These are phyloP conservation scores for Oostethus manadensis DNA, from an alignment of 2,113 vertebrate genomes.

Conservation along the genomic window DNA sequence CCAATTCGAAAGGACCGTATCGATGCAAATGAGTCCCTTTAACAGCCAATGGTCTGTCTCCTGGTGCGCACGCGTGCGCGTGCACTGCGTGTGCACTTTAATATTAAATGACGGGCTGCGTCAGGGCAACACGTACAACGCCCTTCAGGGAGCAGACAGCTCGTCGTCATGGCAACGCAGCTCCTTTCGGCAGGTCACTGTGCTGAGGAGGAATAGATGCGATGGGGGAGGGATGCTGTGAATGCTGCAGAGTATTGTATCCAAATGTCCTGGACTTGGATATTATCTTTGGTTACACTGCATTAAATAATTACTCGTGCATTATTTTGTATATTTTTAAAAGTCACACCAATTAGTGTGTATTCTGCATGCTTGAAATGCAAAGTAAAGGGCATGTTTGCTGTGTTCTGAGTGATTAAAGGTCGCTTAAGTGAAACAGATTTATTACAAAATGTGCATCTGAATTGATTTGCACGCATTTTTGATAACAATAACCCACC, in stretches of 20 bases:
- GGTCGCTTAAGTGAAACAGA: constrained; percentile 2
- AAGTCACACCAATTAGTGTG: too few species aligned
- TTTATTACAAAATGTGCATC: neutral
- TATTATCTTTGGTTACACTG: too few species aligned
- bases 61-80: neutral
- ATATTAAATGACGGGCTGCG: constrained; percentile 34
- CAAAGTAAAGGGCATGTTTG: neutral
- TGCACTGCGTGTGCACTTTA: neutral
- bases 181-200: constrained; percentile 23
- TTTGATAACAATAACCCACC: neutral
- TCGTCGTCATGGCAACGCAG: constrained; percentile 64
- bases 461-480: neutral
- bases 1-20: neutral
- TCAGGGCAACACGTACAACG: constrained; percentile 15
- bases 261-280: neutral
- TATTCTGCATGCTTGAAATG: too few species aligned
- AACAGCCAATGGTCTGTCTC: neutral
- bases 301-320: too few species aligned
- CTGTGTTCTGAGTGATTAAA: neutral
- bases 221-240: constrained; percentile 29
- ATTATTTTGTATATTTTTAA: too few species aligned
- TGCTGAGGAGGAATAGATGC: constrained; percentile 37
- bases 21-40: neutral
- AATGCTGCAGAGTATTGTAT: constrained; percentile 11
- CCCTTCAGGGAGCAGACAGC: constrained; percentile 27